Evolutionary conservation across 2,797 vertebrate genomes (phyloP).

Genomic region (Fundulus diaphanus): DNA sequence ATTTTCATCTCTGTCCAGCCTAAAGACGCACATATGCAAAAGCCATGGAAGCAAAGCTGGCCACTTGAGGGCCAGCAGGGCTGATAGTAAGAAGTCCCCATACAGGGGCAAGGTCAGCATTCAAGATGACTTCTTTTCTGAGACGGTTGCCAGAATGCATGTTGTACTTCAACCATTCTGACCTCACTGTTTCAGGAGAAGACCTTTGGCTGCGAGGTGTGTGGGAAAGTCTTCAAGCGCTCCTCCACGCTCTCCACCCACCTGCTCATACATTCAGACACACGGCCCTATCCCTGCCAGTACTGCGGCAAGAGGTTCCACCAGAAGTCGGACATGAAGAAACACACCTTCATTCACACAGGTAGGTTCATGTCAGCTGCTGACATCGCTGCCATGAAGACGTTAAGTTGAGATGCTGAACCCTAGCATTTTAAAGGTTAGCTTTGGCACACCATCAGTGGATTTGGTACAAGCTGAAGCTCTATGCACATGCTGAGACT

Average conservation of each 20-base stretch:
- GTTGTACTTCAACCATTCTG: background rate
- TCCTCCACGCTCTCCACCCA: constrained; percentile 81
- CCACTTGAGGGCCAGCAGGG: constrained; percentile 38
- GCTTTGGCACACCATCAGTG: background rate
- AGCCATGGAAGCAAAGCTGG: constrained; percentile 49
- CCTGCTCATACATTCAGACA: constrained; percentile 82
- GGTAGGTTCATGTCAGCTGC: constrained; percentile 46
- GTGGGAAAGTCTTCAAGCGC: constrained; percentile 79
- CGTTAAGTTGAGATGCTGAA: background rate
- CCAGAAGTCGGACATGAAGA: constrained; percentile 88
- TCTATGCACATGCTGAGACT: no score
- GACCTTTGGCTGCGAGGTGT: constrained; percentile 73
- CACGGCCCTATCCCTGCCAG: constrained; percentile 77
- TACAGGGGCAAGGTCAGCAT: constrained; percentile 69
- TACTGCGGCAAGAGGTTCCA: constrained; percentile 81
- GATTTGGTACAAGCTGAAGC: background rate
- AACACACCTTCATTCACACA: constrained; percentile 84
- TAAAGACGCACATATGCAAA: constrained; percentile 71
- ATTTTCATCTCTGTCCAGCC: constrained; percentile 63
- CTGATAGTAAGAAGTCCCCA: constrained; percentile 1
- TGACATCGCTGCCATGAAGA: background rate
- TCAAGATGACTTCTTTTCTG: background rate
- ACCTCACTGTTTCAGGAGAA: constrained; percentile 61
- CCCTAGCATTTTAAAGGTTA: background rate
- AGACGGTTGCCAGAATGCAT: background rate